Evolutionary conservation across 1,140 invertebrate genomes (phyloP), one percentile per base, ranked within the genome.

Genomic region (Drosophila albomicans): DNA sequence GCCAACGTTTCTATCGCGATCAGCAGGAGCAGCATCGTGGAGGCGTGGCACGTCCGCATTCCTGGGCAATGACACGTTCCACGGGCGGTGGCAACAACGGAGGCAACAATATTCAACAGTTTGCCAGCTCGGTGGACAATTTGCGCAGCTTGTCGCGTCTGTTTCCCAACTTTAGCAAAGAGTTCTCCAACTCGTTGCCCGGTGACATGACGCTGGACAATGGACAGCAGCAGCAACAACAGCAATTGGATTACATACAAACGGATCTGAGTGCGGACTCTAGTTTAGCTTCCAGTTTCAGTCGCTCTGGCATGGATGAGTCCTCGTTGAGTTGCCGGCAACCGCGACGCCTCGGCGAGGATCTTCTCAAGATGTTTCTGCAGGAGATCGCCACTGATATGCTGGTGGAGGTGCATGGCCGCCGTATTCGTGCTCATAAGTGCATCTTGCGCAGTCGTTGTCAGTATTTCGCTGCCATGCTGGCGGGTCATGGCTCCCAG

Each of bases 301-400:
- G 92, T 69, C 79, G 90, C 7, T 93, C 92, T 3, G 92, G 89
- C 20, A 92, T 93, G 88, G 92, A 93, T 41, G 92, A 93, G 61
- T 92, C 91, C 11, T 92, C 91, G 7, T 75, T 93, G 58, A 93
- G 93, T 15, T 93, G 93, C 48, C 92, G 92, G 2, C 93, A 93
- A 30, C 93, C 93, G 1, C 87, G 93, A 5, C 94, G 95, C 45
- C 92, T 98, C 1, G 97, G 97, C 0, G 96, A 97, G 91, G 97
- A 98, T 93, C 93, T 98, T 11, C 92, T 98, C 6, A 94, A 96
- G 64, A 98, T 98, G 96, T 98, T 98, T 91, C 92, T 98, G 52
- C 96, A 98, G 86, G 97, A 98, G 93, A 96, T 97, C 46, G 96
- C 96, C 82, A 95, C 96, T 15, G 97, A 98, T 93, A 96, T 98